Evolutionary conservation across 1,140 invertebrate species (phyloP).

Genomic region (Macrotrachela quadricornifera): DNA sequence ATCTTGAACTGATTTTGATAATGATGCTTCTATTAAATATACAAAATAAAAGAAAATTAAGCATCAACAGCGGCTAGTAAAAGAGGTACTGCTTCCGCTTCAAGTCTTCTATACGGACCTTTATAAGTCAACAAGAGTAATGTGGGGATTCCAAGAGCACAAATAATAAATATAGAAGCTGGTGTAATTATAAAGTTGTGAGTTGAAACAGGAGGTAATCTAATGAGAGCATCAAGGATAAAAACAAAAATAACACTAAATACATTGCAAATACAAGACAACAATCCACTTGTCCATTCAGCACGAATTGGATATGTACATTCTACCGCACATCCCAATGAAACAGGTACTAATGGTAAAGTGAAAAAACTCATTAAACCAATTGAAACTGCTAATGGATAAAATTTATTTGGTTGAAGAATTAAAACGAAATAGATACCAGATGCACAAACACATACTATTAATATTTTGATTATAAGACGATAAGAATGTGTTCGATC

Average conservation of each 20-base stretch:
- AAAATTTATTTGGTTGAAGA: constrained; percentile 9
- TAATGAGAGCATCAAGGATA: no score
- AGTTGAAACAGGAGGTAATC: no score
- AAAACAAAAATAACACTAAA: background rate
- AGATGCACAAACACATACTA: constrained; percentile 15
- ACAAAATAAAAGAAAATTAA: no score
- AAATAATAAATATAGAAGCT: no score
- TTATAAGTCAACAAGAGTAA: no score
- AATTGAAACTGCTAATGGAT: constrained; percentile 17
- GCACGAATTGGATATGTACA: constrained; percentile 32
- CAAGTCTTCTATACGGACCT: no score
- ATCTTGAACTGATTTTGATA: no score
- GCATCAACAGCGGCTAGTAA: no score
- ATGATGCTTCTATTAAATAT: no score
- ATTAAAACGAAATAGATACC: constrained; percentile 15
- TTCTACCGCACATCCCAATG: constrained; percentile 31
- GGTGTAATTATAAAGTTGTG: no score
- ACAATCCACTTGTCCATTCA: constrained; percentile 28
- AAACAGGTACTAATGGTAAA: constrained; percentile 29
- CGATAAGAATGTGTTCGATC: constrained; percentile 30
- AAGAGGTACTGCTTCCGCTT: no score
- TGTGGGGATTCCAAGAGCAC: no score
- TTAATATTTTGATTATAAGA: constrained; percentile 24
- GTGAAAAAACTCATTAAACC: constrained; percentile 27
- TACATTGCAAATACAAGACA: constrained; percentile 29